Evolutionary conservation across 2,797 vertebrate genomes (phyloP).

Genomic region (Falco columbarius): DNA sequence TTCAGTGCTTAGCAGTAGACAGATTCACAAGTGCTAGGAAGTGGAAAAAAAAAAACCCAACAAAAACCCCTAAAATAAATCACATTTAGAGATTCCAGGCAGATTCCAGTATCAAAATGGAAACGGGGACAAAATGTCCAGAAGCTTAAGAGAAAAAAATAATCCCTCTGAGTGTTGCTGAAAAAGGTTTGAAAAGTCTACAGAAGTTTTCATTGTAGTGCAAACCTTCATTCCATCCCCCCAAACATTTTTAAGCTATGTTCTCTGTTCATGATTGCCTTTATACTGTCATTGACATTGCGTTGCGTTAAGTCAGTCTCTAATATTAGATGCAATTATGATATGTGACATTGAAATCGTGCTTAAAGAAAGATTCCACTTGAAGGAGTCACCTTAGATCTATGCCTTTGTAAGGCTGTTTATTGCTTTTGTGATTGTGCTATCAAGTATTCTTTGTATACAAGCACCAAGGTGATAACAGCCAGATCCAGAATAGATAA

Average conservation of each 20-base stretch:
- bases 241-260: background rate
- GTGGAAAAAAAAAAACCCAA: background rate
- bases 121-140: background rate
- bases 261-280: background rate
- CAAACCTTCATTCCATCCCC: background rate
- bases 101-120: background rate
- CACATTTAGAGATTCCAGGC: background rate
- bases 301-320: conserved; percentile 24
- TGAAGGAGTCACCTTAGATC: conserved; percentile 45
- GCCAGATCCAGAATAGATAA: conserved; percentile 8
- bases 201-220: background rate
- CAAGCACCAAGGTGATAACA: background rate
- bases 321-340: conserved; percentile 68
- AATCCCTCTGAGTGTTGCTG: background rate
- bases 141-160: background rate
- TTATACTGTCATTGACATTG: conserved; percentile 44
- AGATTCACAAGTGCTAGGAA: background rate
- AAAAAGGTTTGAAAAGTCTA: background rate
- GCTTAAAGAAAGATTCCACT: conserved; percentile 20
- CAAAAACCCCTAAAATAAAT: background rate
- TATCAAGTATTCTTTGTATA: conserved; percentile 25
- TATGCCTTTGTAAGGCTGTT: conserved; percentile 20
- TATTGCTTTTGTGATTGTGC: conserved; percentile 54
- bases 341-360: background rate
- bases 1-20: background rate